A percentile compares a stretch with the other conserved stretches of the same genome.
Conservation (phyloP, 2,113 vertebrate genomes). For the Nycticebus coucang region DNA sequence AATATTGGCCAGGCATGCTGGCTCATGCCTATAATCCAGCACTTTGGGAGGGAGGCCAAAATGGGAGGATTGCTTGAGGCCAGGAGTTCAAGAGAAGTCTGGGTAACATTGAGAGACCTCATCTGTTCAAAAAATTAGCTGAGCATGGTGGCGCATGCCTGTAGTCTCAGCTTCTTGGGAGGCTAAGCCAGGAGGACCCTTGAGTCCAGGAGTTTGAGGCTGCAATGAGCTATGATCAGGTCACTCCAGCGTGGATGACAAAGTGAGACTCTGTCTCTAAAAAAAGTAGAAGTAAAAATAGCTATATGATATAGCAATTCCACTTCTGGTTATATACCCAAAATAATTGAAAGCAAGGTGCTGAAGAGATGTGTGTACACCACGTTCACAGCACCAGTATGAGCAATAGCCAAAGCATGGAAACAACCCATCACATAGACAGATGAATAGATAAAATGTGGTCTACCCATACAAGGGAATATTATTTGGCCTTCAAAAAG, state of each 20-base stretch:
- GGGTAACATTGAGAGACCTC: not conserved
- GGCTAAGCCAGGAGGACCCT: not conserved
- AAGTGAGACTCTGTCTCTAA: not conserved
- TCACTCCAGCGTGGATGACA: not conserved
- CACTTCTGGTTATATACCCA: not conserved
- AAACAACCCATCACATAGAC: not conserved
- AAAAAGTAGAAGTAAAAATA: not conserved
- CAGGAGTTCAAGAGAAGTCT: not conserved
- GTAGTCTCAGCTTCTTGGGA: not conserved
- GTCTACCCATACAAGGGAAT: not conserved
- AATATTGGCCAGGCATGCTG: not conserved
- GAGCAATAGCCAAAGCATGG: not conserved
- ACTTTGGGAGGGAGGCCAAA: not conserved
- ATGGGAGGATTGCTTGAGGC: not conserved
- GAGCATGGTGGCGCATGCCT: not conserved
- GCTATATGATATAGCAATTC: not conserved
- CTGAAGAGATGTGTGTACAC: not conserved
- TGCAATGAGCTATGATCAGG: not conserved
- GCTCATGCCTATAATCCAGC: not conserved
- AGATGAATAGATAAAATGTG: not conserved
- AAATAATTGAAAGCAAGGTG: not conserved
- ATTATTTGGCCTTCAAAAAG: not conserved
- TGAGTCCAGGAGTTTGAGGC: not conserved
- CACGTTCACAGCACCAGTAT: not conserved
- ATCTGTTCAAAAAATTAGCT: not conserved